Evolutionary conservation across 1,140 invertebrate species (phyloP), one percentile per base, ranked within the genome.

Genomic region (Drosophila tsacasi): DNA sequence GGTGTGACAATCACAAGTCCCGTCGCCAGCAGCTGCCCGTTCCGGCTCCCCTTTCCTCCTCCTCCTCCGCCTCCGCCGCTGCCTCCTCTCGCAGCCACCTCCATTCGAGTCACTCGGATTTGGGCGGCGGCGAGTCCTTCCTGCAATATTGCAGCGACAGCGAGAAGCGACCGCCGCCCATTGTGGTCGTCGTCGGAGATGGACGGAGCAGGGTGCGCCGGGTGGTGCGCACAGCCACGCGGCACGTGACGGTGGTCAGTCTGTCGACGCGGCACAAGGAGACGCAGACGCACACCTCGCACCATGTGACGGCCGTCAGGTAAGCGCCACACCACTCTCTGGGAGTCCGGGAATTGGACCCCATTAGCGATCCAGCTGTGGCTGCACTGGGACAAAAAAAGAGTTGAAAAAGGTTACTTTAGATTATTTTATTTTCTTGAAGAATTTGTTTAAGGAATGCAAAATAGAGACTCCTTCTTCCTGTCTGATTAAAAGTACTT

Each of bases 231-330:
- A 92, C 91, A 17, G 89, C 92, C 44, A 93, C 92, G 39, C 79
- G 92, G 52, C 92, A 93, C 69, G 92, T 93, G 58, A 93, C 92
- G 42, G 92, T 93, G 60, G 92, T 93, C 58, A 93, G 92, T 63
- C 85, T 93, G 21, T 93, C 92, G 44, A 92, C 92, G 25, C 75
- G 92, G 19, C 92, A 93, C 84, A 93, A 93, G 77, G 92, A 93
- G 76, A 92, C 92, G 15, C 86, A 85, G 66, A 93, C 92, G 35
- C 92, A 93, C 74, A 93, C 92, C 66, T 93, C 92, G 57, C 92
- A 93, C 67, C 92, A 93, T 91, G 92, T 93, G 75, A 93, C 92
- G 49, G 92, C 92, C 30, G 92, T 93, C 78, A 93, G 92, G 92
- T 93, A 92, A 93, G 84, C 61, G 66, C 47, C 57, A 59, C 57